A percentile compares a stretch with the other conserved stretches of the same genome.
Conservation (phyloP, 1,140 invertebrate species). For the Vollenhovia emeryi region DNA sequence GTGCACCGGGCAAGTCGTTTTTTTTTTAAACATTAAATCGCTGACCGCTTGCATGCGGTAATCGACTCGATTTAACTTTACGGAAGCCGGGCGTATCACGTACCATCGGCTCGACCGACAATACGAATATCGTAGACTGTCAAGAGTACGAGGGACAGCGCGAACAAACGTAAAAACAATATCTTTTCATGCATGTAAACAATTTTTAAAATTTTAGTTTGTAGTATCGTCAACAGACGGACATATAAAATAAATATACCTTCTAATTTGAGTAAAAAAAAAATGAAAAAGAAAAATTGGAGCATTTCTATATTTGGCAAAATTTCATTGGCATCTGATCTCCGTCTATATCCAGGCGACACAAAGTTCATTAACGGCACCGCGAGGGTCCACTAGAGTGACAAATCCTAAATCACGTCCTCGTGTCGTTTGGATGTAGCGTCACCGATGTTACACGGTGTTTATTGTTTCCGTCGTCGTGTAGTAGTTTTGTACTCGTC, state of each 20-base stretch:
- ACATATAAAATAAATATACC: slow-evolving; percentile 77
- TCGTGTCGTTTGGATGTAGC: slow-evolving; percentile 41
- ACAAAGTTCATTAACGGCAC: neutral
- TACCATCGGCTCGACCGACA: slow-evolving; percentile 54
- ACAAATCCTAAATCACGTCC: neutral
- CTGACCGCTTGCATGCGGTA: slow-evolving; percentile 4
- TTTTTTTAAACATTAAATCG: slow-evolving; percentile 10
- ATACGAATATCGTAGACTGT: slow-evolving; percentile 49
- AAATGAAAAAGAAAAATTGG: neutral
- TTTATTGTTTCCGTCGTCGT: slow-evolving; percentile 43
- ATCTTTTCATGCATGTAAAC: slow-evolving; percentile 77
- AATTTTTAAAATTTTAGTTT: slow-evolving; percentile 81
- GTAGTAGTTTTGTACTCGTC: slow-evolving; percentile 15
- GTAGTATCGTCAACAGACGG: slow-evolving; percentile 76
- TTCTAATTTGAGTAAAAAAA: slow-evolving; percentile 63
- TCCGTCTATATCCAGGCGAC: slow-evolving; percentile 40
- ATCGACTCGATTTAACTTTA: slow-evolving; percentile 45
- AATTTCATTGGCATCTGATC: slow-evolving; percentile 28
- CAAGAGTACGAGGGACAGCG: slow-evolving; percentile 62
- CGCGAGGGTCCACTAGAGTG: neutral
- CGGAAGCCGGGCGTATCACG: slow-evolving; percentile 40
- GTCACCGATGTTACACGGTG: neutral
- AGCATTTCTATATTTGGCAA: slow-evolving; percentile 4
- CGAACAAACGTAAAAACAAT: slow-evolving; percentile 58
- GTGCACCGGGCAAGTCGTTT: slow-evolving; percentile 11